phyloP scores from a whole-genome alignment of 1,140 invertebrate genomes.

The Apolygus lucorum region DNA sequence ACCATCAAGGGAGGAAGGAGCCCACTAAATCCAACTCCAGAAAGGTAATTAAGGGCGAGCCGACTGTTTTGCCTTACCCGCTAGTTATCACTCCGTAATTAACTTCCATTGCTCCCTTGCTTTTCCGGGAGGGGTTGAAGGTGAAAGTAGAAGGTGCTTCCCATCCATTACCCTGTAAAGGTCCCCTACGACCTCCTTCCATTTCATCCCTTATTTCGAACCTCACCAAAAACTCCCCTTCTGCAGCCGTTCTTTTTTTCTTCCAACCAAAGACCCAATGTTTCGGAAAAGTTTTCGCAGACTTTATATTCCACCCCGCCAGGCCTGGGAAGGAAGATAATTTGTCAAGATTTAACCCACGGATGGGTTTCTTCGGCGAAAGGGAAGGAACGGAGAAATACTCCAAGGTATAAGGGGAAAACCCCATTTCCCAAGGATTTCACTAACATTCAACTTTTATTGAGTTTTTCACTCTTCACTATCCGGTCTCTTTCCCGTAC shows the following conservation, averaged over 20 bases:
- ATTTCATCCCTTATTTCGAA: not conserved
- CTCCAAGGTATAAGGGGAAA: not conserved
- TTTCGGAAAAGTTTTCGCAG: not conserved
- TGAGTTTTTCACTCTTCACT: too few species aligned
- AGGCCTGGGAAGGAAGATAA: not conserved
- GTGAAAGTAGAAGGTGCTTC: not conserved
- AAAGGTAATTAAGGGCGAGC: not conserved
- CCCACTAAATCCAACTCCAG: not conserved
- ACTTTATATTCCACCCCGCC: not conserved
- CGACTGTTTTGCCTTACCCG: not conserved
- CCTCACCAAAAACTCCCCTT: not conserved
- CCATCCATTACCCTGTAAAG: not conserved
- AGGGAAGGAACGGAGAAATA: not conserved
- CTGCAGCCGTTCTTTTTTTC: not conserved
- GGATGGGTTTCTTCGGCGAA: not conserved
- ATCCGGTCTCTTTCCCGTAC: too few species aligned
- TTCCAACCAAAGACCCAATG: not conserved
- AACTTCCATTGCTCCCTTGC: not conserved
- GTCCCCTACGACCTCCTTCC: not conserved
- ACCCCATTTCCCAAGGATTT: too few species aligned
- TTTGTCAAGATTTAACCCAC: not conserved
- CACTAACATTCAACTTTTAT: too few species aligned
- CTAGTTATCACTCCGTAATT: not conserved
- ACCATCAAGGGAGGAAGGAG: too few species aligned
- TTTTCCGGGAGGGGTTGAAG: too few species aligned